phyloP scores from a whole-genome alignment of 2,888 invertebrate species.

The Meteorus colon region DNA sequence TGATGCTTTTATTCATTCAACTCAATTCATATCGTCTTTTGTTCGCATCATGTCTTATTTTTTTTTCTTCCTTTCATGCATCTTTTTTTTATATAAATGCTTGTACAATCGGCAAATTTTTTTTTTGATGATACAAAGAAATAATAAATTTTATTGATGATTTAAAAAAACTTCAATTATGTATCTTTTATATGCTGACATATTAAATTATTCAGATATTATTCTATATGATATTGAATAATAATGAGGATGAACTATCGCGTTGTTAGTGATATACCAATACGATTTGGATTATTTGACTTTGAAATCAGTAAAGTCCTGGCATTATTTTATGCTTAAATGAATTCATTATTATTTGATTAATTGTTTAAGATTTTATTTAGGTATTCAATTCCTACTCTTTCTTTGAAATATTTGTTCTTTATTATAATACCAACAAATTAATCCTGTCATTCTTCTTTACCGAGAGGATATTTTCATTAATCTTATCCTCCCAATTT shows the following conservation, averaged over 20 bases:
- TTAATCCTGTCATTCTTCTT: no score
- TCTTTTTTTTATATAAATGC: neutral
- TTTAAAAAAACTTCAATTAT: neutral
- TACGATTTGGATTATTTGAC: no score
- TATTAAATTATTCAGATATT: neutral
- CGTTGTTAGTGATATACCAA: no score
- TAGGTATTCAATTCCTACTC: no score
- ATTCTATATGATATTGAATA: neutral
- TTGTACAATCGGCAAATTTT: neutral
- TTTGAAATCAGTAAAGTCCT: no score
- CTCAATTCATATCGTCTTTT: neutral
- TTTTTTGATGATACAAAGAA: neutral
- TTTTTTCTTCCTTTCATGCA: conserved; percentile 2
- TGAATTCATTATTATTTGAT: no score
- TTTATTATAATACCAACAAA: no score
- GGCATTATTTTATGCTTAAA: no score
- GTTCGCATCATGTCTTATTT: neutral
- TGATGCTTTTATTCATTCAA: neutral
- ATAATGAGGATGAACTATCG: neutral
- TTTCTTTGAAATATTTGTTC: no score
- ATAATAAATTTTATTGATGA: neutral
- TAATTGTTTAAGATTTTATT: no score
- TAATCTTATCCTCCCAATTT: no score
- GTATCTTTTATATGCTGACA: neutral
- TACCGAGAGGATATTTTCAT: no score